Evolutionary conservation across 2,888 invertebrate genomes (phyloP).

Genomic region (Limulus polyphemus): DNA sequence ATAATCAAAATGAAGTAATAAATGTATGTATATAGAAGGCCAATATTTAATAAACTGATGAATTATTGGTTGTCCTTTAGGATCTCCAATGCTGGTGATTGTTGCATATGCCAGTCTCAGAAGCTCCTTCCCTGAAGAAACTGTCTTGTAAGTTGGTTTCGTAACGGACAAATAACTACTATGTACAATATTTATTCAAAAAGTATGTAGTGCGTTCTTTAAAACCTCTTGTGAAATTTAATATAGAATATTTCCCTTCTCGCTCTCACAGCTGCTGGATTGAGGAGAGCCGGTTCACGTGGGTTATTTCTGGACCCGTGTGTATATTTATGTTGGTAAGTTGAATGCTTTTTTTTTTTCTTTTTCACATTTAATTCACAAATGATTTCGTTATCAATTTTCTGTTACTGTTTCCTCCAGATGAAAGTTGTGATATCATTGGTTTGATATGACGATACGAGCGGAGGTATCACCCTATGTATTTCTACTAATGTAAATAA

Average conservation of each 20-base stretch:
- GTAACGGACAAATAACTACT: background rate
- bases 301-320: conserved; percentile 63
- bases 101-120: conserved; percentile 1
- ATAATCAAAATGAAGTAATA: too few species aligned
- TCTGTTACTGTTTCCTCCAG: too few species aligned
- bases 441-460: too few species aligned
- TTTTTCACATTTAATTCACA: background rate
- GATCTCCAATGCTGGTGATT: conserved; percentile 4
- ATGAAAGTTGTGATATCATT: too few species aligned
- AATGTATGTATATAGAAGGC: too few species aligned
- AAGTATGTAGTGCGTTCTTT: background rate
- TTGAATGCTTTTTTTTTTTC: too few species aligned
- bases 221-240: too few species aligned
- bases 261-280: conserved; percentile 54
- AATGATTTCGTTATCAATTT: background rate
- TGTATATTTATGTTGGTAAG: conserved; percentile 54
- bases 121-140: background rate
- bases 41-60: too few species aligned
- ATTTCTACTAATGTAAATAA: too few species aligned
- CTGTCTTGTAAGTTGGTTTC: conserved; percentile 1
- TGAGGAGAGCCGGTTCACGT: conserved; percentile 55
- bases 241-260: background rate
- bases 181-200: background rate
- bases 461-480: too few species aligned
- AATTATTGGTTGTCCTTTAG: background rate